A percentile compares a stretch with the other conserved stretches of the same genome.
Conservation (phyloP, 2,888 invertebrate genomes). For the Drosophila tanythrix region DNA sequence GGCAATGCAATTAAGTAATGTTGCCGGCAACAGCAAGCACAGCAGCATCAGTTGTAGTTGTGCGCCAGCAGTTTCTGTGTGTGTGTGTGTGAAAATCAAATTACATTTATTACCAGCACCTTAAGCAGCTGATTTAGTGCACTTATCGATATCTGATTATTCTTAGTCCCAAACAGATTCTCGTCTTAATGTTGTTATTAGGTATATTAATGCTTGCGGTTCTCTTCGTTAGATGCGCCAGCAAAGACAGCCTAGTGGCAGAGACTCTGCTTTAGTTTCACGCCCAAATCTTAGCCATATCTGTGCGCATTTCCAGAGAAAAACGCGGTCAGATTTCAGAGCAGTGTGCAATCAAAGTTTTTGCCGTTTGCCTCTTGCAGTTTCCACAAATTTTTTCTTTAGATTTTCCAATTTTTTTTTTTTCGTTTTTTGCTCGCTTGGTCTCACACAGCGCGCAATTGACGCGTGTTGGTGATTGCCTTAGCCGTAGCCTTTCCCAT, state of each 20-base stretch:
- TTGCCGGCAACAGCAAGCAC: conserved; percentile 35
- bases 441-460: conserved; percentile 79
- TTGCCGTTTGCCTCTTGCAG: conserved; percentile 34
- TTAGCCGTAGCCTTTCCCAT: conserved; percentile 66
- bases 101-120: conserved; percentile 82
- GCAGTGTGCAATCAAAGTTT: conserved; percentile 48
- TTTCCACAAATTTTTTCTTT: conserved; percentile 43
- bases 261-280: conserved; percentile 46
- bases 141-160: conserved; percentile 82
- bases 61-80: background rate
- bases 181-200: conserved; percentile 75
- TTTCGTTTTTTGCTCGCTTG: conserved; percentile 4
- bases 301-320: conserved; percentile 64
- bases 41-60: conserved; percentile 26
- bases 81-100: conserved; percentile 71
- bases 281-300: conserved; percentile 52
- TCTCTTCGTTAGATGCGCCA: conserved; percentile 50
- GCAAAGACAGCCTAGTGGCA: conserved; percentile 36
- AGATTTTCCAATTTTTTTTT: conserved; percentile 25
- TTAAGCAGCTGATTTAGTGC: conserved; percentile 83
- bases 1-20: conserved; percentile 76
- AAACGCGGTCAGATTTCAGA: conserved; percentile 55
- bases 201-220: conserved; percentile 72
- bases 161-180: conserved; percentile 60
- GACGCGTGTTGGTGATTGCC: conserved; percentile 79